phyloP scores from a whole-genome alignment of 2,113 vertebrate genomes.

The Bujurquina vittata region DNA sequence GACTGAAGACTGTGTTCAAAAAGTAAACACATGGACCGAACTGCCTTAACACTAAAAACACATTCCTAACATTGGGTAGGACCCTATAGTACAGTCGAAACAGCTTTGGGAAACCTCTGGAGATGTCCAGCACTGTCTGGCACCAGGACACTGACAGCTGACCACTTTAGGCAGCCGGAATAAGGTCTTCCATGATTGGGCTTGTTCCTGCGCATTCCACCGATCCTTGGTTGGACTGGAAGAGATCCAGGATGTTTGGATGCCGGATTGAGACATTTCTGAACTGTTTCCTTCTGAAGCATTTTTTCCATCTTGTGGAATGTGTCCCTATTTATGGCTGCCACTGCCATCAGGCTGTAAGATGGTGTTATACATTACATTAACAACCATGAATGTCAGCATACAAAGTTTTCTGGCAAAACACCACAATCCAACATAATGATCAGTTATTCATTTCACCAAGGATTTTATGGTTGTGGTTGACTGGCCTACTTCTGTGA shows the following conservation, averaged over 20 bases:
- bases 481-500: not conserved
- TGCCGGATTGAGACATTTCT: not conserved
- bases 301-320: not conserved
- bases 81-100: not conserved
- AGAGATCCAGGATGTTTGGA: not conserved
- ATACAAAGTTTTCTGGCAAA: not conserved
- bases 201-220: not conserved
- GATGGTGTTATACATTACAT: not conserved
- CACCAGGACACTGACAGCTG: not conserved
- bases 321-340: not conserved
- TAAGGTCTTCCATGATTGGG: not conserved
- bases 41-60: not conserved
- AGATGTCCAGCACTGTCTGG: not conserved
- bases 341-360: not conserved
- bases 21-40: not conserved
- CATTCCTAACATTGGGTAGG: not conserved
- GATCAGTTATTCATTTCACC: not conserved
- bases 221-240: not conserved
- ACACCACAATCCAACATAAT: not conserved
- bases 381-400: not conserved
- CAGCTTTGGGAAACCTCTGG: not conserved
- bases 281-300: not conserved
- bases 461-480: not conserved
- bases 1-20: not conserved
- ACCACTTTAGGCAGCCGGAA: not conserved